Base-by-base conservation (phyloP, 2,888 invertebrate species). In the Protula sp. region DNA sequence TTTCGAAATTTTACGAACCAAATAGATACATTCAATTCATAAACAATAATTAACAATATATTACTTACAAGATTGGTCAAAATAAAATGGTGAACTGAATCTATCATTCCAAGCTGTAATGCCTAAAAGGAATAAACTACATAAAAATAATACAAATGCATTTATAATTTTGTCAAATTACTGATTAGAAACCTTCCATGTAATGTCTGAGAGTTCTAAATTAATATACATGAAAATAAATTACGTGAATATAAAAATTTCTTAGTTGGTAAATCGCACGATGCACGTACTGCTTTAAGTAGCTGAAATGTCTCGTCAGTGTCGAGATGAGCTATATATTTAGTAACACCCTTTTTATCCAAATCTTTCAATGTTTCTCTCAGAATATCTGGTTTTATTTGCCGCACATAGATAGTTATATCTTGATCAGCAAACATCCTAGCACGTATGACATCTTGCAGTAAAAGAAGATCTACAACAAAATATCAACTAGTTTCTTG, bases 281-380 rank as follows among this genome's bases (percentile, higher is more conserved):
- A 5, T 19, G 27, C 47, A 62, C 90, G 87, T 81, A 94, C 94
- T 76, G 92, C 91, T 82, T 92, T 86, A 65, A 94, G 90, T 79
- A 95, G 87, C 73, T 87, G 86, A 67, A 88, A 86, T 74, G 94
- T 89, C 73, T 89, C 87, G 71, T 85, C 85, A 0, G 88, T 85
- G 71, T 85, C 86, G 0, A 93, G 89, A 76, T 95, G 94, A 3
- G 94, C 89, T 64, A 95, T 88, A 59, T 95, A 85, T 74, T 93
- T 91, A 75, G 87, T 88, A 72, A 94, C 90, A 71, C 89, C 87
- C 77, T 92, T 92, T 75, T 90, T 89, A 66, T 92, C 88, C 47
- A 94, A 86, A 77, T 92, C 91, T 62, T 88, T 86, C 2, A 93
- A 83, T 0, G 89, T 87, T 31, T 86, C 86, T 26, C 90, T 78